Evolutionary conservation across 1,140 invertebrate genomes (phyloP).

Genomic region (Meloidogyne hapla): DNA sequence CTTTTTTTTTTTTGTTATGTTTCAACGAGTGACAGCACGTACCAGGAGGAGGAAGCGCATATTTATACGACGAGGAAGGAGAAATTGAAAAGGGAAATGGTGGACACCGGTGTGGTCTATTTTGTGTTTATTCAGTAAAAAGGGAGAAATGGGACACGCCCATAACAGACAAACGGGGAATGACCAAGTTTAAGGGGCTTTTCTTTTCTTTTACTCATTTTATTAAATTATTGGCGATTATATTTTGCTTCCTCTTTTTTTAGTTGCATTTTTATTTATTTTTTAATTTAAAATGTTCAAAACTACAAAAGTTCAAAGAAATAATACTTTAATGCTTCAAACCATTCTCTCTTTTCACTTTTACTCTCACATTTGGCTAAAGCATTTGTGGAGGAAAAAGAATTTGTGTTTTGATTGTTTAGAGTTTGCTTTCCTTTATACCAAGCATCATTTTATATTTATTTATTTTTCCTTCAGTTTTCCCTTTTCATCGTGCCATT

Average conservation of each 20-base stretch:
- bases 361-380: neutral
- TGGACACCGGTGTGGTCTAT: neutral
- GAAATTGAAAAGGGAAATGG: neutral
- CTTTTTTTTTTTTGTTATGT: neutral
- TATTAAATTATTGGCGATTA: no score
- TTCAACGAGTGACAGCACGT: constrained; percentile 7
- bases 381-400: neutral
- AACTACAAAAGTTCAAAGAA: no score
- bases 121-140: neutral
- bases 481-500: neutral
- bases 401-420: constrained; percentile 6
- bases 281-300: no score
- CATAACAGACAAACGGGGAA: neutral
- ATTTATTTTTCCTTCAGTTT: no score
- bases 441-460: neutral
- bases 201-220: neutral
- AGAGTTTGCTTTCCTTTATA: constrained; percentile 2
- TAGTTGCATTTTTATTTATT: no score
- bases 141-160: neutral
- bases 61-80: neutral
- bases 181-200: neutral
- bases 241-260: no score
- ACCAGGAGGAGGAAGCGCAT: constrained; percentile 8
- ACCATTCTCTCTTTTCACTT: neutral
- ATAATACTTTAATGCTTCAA: no score